A percentile compares a stretch with the other conserved stretches of the same genome.
Conservation (phyloP, 1,140 invertebrate genomes). For the Apis florea region DNA sequence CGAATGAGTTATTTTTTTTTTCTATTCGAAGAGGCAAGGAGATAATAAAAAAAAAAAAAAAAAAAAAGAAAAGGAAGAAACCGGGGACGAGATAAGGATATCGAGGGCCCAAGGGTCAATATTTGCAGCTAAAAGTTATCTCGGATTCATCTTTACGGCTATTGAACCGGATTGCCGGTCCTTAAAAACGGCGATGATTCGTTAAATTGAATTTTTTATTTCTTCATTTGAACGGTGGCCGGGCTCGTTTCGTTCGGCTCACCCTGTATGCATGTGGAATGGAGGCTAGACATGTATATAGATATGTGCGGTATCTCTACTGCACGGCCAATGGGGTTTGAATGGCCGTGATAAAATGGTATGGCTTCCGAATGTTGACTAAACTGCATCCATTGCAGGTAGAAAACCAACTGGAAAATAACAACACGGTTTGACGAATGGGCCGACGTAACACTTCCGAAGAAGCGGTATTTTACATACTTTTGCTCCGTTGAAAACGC, state of each 20-base stretch:
- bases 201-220: conserved; percentile 45
- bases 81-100: not conserved
- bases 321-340: conserved; percentile 80
- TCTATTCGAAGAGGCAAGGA: not conserved
- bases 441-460: conserved; percentile 11
- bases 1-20: too few species aligned
- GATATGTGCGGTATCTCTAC: conserved; percentile 78
- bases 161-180: not conserved
- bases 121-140: not conserved
- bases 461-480: not conserved
- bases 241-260: conserved; percentile 54
- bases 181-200: conserved; percentile 25
- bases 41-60: not conserved
- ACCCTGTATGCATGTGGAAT: conserved; percentile 70
- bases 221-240: conserved; percentile 24
- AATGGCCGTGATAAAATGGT: conserved; percentile 80
- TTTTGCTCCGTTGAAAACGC: not conserved
- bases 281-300: conserved; percentile 71
- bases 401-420: conserved; percentile 80
- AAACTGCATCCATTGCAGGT: conserved; percentile 79
- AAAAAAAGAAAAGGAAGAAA: too few species aligned
- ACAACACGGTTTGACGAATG: conserved; percentile 65
- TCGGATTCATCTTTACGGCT: conserved; percentile 15
- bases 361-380: conserved; percentile 81
- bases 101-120: not conserved